Conservation (phyloP, 2,113 vertebrate species). For the Camelus bactrianus region DNA sequence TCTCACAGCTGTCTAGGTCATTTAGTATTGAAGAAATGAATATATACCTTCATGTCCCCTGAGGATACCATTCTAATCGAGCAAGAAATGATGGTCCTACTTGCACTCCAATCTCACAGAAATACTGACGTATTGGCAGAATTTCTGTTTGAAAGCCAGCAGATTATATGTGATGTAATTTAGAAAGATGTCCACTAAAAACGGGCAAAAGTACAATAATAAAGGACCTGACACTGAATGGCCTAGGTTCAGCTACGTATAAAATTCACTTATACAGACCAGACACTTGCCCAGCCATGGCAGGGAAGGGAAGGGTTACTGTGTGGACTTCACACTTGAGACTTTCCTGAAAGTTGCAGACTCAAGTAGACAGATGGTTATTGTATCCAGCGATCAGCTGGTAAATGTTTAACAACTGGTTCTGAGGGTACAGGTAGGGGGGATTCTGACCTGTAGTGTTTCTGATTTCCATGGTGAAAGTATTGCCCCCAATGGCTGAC, state of each 20-base stretch:
- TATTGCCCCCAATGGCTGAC: not conserved
- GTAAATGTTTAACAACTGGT: not conserved
- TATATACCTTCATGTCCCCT: rapidly evolving
- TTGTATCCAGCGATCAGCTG: not conserved
- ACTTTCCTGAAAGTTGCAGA: not conserved
- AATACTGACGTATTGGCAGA: not conserved
- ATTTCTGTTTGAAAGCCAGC: not conserved
- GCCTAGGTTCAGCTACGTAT: rapidly evolving
- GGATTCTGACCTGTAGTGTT: not conserved
- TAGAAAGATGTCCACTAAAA: not conserved
- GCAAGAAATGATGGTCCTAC: rapidly evolving
- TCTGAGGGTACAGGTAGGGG: not conserved
- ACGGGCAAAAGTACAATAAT: not conserved
- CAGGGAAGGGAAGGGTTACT: not conserved
- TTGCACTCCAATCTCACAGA: not conserved
- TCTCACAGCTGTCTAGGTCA: not conserved
- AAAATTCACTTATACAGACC: not conserved
- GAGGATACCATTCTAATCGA: not conserved
- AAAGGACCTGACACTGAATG: not conserved
- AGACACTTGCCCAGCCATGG: not conserved
- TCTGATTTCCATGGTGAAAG: not conserved
- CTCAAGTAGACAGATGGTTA: not conserved
- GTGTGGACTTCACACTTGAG: not conserved
- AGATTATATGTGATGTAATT: not conserved
- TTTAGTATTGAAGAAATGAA: not conserved